Percentiles rank a stretch among this genome's conserved stretches.
These are phyloP conservation scores for Zelleria hepariella DNA, from an alignment of 2,888 invertebrate species.

Conservation along the genomic window DNA sequence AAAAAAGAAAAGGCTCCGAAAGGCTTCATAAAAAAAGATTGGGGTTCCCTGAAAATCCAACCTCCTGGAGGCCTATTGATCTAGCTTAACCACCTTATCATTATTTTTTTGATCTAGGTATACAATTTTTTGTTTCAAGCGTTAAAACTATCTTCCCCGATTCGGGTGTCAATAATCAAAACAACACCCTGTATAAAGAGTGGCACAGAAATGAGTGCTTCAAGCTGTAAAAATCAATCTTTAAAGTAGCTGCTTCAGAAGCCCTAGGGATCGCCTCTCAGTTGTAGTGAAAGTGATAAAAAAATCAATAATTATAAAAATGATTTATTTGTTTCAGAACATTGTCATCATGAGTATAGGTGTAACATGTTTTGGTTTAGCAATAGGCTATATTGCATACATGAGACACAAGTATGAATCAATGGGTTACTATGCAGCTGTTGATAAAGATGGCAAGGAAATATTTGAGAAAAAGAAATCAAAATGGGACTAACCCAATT, in stretches of 20 bases:
- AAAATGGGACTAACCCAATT: slow-evolving; percentile 78
- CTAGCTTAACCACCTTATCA: no score
- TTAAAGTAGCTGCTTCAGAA: background rate
- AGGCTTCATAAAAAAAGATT: no score
- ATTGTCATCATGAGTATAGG: slow-evolving; percentile 88
- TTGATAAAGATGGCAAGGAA: slow-evolving; percentile 84
- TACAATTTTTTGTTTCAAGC: no score
- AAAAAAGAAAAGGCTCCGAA: no score
- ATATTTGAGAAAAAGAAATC: slow-evolving; percentile 81
- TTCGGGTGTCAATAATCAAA: no score
- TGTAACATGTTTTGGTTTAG: slow-evolving; percentile 78
- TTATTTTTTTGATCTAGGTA: no score
- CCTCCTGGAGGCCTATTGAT: no score
- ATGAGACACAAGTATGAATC: slow-evolving; percentile 86
- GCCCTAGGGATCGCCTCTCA: background rate
- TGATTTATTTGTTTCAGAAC: slow-evolving; percentile 76
- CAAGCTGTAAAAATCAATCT: background rate
- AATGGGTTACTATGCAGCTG: slow-evolving; percentile 84
- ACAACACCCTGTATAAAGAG: no score
- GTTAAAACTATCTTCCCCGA: no score
- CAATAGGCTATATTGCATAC: slow-evolving; percentile 86
- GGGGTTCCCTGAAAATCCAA: no score
- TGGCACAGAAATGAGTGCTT: background rate
- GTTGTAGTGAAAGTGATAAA: background rate
- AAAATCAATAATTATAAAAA: slow-evolving; percentile 4